These are phyloP conservation scores for Pempheris klunzingeri DNA, from an alignment of 2,797 vertebrate genomes.

Conservation along the genomic window DNA sequence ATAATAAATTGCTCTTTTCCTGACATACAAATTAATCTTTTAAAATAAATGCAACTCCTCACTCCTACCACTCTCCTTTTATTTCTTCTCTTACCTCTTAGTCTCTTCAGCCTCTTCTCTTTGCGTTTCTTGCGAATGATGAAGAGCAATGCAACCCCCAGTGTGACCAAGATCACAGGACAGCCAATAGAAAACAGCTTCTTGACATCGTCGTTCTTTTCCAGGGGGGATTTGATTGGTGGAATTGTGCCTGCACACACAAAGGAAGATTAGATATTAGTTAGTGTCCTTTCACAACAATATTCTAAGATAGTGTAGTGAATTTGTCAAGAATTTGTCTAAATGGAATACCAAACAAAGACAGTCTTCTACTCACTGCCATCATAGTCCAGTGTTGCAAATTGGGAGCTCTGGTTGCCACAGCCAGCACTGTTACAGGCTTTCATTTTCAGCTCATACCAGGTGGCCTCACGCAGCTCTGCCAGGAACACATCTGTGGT, in stretches of 20 bases:
- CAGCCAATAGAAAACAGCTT: conserved; percentile 98
- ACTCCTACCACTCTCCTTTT: background rate
- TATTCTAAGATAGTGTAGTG: background rate
- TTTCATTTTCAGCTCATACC: conserved; percentile 99
- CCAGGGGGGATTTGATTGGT: conserved; percentile 96
- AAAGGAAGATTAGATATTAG: background rate
- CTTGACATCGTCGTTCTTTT: conserved; percentile 96
- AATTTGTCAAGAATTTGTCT: no score
- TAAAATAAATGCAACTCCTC: conserved; percentile 29
- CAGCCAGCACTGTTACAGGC: conserved; percentile 99
- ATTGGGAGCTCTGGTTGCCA: conserved; percentile 95
- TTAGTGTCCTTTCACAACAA: background rate
- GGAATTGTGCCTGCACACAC: conserved; percentile 92
- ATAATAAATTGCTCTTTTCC: background rate
- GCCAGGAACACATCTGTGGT: conserved; percentile 94
- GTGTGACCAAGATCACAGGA: conserved; percentile 94
- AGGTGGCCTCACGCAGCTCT: conserved; percentile 96
- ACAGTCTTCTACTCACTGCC: conserved; percentile 89
- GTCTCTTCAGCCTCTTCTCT: conserved; percentile 96
- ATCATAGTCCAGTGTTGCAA: conserved; percentile 96
- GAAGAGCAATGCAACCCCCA: conserved; percentile 94
- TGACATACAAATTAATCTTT: conserved; percentile 36
- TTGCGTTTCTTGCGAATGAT: conserved; percentile 98
- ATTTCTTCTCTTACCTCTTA: conserved; percentile 88
- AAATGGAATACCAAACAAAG: fast-evolving